Conservation (phyloP, 2,797 vertebrate species). For the Calcarius lapponicus region DNA sequence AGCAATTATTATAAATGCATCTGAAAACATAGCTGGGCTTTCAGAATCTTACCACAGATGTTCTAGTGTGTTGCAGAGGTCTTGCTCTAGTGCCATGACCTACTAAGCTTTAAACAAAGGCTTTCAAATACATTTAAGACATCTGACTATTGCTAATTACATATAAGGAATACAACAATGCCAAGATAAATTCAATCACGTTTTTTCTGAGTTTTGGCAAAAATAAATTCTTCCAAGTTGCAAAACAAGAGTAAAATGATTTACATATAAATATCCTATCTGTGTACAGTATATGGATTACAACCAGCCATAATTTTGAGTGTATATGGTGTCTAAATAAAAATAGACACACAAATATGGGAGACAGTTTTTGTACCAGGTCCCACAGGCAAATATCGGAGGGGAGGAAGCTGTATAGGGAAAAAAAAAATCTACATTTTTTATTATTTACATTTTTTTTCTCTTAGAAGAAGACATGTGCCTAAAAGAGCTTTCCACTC, state of each 20-base stretch:
- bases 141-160: neutral
- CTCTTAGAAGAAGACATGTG: neutral
- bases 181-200: neutral
- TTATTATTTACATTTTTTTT: neutral
- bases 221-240: neutral
- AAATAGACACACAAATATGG: neutral
- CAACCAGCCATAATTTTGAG: neutral
- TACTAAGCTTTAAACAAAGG: neutral
- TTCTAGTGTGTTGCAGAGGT: neutral
- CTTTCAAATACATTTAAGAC: neutral
- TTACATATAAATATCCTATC: neutral
- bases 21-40: conserved; percentile 1
- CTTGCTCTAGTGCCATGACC: neutral
- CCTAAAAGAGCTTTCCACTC: neutral
- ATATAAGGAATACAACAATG: neutral
- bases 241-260: neutral
- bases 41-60: neutral
- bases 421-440: neutral
- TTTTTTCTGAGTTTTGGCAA: neutral
- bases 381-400: neutral
- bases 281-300: neutral
- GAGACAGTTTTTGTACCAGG: neutral
- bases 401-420: fast-evolving
- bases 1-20: neutral
- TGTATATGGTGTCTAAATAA: neutral